Percentiles rank a stretch among this genome's conserved stretches.
These are phyloP conservation scores for Notamacropus eugenii DNA, from an alignment of 2,797 vertebrate species.

Conservation along the genomic window DNA sequence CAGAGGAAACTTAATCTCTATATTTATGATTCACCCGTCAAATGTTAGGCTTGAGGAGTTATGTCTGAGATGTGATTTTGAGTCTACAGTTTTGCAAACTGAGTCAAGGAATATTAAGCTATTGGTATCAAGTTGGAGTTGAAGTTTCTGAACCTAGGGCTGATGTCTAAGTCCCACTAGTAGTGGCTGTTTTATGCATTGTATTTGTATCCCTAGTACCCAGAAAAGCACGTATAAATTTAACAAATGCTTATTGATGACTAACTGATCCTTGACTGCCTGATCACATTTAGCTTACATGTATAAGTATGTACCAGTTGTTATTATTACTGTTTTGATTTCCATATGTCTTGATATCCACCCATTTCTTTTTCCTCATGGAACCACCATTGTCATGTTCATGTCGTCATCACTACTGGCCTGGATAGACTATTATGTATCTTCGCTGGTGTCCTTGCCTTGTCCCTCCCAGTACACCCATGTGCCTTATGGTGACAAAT, in stretches of 20 bases:
- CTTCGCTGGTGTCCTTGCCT: not conserved
- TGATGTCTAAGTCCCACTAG: not conserved
- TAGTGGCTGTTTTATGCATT: not conserved
- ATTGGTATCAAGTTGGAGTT: not conserved
- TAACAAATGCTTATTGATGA: not conserved
- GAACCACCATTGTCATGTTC: not conserved
- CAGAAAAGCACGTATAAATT: not conserved
- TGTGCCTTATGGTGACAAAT: not conserved
- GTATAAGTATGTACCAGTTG: not conserved
- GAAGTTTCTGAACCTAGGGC: not conserved
- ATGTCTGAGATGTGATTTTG: slow-evolving; percentile 4
- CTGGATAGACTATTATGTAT: not conserved
- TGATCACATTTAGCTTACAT: not conserved
- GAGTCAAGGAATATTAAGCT: not conserved
- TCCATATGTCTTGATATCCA: not conserved
- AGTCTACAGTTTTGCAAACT: slow-evolving; percentile 30
- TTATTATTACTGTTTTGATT: not conserved
- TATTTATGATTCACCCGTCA: slow-evolving; percentile 68
- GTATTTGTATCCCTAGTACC: not conserved
- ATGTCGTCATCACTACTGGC: not conserved
- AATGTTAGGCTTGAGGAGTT: slow-evolving; percentile 31
- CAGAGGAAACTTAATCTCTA: slow-evolving; percentile 67
- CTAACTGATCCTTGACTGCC: not conserved
- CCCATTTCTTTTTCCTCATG: not conserved
- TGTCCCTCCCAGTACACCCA: not conserved